Conservation (phyloP, 2,888 invertebrate genomes). For the Caenorhabditis sp. region DNA sequence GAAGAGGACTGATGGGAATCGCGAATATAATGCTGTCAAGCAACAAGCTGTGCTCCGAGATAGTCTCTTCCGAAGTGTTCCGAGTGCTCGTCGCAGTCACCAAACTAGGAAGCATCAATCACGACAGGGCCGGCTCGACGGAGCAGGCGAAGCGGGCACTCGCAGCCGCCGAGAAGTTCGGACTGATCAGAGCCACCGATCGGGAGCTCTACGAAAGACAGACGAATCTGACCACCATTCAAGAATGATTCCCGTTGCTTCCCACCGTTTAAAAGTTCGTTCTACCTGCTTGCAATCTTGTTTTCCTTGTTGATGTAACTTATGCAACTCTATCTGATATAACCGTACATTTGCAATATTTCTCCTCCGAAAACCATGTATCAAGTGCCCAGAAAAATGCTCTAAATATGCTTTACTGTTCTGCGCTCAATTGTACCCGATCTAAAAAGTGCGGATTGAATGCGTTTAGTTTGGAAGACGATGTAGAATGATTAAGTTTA, state of each 20-base stretch:
- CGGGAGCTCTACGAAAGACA: conserved; percentile 75
- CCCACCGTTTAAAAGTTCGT: no score
- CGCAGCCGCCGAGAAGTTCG: conserved; percentile 73
- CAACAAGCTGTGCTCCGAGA: conserved; percentile 74
- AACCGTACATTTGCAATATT: no score
- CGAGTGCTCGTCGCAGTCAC: conserved; percentile 77
- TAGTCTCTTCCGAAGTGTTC: conserved; percentile 76
- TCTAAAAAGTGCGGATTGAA: no score
- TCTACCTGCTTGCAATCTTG: no score
- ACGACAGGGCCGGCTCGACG: conserved; percentile 66
- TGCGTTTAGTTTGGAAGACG: no score
- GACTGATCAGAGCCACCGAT: conserved; percentile 76
- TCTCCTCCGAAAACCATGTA: no score
- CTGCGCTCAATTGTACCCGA: no score
- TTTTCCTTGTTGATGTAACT: neutral
- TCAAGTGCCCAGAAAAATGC: no score
- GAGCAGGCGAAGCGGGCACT: conserved; percentile 73
- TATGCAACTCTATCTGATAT: neutral
- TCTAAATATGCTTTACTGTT: no score
- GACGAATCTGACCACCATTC: conserved; percentile 64
- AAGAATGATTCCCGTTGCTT: conserved; percentile 35
- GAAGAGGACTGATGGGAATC: conserved; percentile 74
- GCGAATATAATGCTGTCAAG: conserved; percentile 75
- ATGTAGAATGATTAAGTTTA: no score
- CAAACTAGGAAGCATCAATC: conserved; percentile 71